phyloP scores from a whole-genome alignment of 2,888 invertebrate species.

The Synanthedon andrenaeformis region DNA sequence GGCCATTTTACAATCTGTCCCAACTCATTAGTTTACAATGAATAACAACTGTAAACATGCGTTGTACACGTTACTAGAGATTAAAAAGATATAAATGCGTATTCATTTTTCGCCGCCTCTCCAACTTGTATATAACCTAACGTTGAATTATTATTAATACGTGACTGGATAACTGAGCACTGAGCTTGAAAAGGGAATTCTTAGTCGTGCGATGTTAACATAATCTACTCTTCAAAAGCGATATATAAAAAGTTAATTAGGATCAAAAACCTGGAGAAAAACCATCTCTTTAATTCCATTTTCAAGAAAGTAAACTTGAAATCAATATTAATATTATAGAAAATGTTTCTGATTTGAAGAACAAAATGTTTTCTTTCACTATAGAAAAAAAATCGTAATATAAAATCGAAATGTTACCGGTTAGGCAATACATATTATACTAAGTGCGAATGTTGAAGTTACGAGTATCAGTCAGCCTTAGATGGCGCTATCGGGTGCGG shows the following conservation, averaged over 20 bases:
- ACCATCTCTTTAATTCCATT: too few species aligned
- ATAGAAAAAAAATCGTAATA: too few species aligned
- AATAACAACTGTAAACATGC: constrained; percentile 17
- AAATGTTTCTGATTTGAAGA: too few species aligned
- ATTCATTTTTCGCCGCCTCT: constrained; percentile 1
- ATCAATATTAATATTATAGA: too few species aligned
- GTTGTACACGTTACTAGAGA: constrained; percentile 4
- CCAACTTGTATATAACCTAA: constrained; percentile 5
- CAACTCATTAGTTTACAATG: constrained; percentile 33
- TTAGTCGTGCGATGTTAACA: constrained; percentile 46
- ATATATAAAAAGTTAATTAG: constrained; percentile 65
- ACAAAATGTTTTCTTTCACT: too few species aligned
- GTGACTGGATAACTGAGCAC: constrained; percentile 4
- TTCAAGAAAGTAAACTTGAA: too few species aligned
- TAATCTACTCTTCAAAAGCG: constrained; percentile 58
- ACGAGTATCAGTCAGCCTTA: constrained; percentile 17
- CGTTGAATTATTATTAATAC: constrained; percentile 3
- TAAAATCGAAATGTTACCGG: too few species aligned
- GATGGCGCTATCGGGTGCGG: constrained; percentile 40
- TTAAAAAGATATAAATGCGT: constrained; percentile 1
- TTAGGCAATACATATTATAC: too few species aligned
- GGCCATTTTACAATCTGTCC: constrained; percentile 34
- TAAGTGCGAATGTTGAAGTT: too few species aligned
- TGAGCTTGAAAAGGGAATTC: constrained; percentile 11
- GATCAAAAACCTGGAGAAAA: constrained; percentile 11